Percentiles rank a stretch among this genome's conserved stretches.
Conservation (phyloP, 2,888 invertebrate species). For the Lydus trimaculatus region DNA sequence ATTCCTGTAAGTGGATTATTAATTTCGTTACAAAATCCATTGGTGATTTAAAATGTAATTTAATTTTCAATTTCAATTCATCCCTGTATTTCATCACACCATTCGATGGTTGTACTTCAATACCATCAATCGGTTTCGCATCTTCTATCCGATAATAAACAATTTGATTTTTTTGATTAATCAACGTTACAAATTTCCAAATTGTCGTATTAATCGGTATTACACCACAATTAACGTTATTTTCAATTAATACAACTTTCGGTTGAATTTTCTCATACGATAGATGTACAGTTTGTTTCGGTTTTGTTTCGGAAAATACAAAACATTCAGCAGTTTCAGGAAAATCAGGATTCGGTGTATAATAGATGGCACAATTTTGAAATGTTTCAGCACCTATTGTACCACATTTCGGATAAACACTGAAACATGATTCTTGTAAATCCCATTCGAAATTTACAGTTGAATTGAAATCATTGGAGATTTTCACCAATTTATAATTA, state of each 20-base stretch:
- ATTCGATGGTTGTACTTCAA: slow-evolving; percentile 42
- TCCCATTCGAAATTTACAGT: slow-evolving; percentile 63
- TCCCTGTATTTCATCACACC: slow-evolving; percentile 41
- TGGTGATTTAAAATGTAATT: slow-evolving; percentile 34
- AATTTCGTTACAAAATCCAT: slow-evolving; percentile 34
- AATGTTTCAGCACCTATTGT: slow-evolving; percentile 64
- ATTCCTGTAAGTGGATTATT: slow-evolving; percentile 46
- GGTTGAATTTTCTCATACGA: slow-evolving; percentile 19
- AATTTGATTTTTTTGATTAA: background rate
- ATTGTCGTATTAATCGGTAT: background rate
- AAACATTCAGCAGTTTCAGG: slow-evolving; percentile 47
- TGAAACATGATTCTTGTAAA: slow-evolving; percentile 62
- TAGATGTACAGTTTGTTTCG: slow-evolving; percentile 41
- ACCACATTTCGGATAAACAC: slow-evolving; percentile 64
- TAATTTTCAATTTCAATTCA: slow-evolving; percentile 43
- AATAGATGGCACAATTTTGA: slow-evolving; percentile 60
- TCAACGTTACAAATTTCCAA: background rate
- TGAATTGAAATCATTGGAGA: slow-evolving; percentile 66
- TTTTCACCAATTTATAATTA: slow-evolving; percentile 60
- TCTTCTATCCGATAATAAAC: slow-evolving; percentile 27
- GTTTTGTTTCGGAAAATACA: slow-evolving; percentile 53
- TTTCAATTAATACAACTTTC: background rate
- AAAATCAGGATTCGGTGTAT: slow-evolving; percentile 41
- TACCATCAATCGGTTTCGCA: slow-evolving; percentile 36
- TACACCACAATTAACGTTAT: background rate